phyloP scores from a whole-genome alignment of 2,888 invertebrate species.

The Auanema sp. region DNA sequence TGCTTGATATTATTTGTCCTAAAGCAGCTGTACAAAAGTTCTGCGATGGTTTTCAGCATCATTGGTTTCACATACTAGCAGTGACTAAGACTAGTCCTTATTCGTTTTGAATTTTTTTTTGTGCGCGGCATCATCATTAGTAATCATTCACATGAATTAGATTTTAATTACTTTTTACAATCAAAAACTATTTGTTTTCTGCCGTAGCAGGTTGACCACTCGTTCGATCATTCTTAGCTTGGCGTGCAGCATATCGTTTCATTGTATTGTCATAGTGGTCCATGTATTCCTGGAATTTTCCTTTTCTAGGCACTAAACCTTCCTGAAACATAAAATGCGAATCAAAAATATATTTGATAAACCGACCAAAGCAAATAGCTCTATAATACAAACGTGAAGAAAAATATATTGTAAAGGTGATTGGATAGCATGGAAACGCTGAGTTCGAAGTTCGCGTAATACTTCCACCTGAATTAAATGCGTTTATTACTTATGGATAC shows the following conservation, averaged over 20 bases:
- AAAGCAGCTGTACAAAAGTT: no score
- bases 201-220: no score
- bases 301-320: not conserved
- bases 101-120: no score
- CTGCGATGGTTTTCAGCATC: no score
- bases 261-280: not conserved
- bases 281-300: not conserved
- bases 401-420: constrained; percentile 15
- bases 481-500: not conserved
- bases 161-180: no score
- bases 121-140: no score
- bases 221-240: not conserved
- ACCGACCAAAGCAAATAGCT: constrained; percentile 11
- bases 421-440: constrained; percentile 18
- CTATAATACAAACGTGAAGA: constrained; percentile 17
- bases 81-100: no score
- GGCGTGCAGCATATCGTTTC: not conserved
- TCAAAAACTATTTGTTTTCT: no score
- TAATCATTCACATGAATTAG: no score
- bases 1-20: no score
- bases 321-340: constrained; percentile 7
- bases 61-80: no score
- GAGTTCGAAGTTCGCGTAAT: constrained; percentile 6
- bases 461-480: constrained; percentile 9
- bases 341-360: no score